These are phyloP conservation scores for Lonchura striata DNA, from an alignment of 2,113 vertebrate genomes.

Conservation along the genomic window DNA sequence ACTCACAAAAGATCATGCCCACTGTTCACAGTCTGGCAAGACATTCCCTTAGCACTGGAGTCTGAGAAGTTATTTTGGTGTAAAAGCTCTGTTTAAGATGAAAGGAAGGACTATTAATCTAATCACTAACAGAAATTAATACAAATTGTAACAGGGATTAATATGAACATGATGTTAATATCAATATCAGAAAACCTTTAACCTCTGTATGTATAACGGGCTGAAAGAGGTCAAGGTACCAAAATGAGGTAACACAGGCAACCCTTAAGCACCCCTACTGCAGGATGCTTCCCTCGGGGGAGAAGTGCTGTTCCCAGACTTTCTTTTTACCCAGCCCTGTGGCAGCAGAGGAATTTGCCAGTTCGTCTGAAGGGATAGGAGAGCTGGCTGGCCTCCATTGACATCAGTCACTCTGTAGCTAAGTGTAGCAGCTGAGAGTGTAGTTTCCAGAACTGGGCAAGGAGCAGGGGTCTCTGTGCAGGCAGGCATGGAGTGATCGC, in stretches of 20 bases:
- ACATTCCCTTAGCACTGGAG: background rate
- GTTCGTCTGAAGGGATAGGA: rapidly evolving
- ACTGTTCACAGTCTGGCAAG: background rate
- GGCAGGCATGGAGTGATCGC: rapidly evolving
- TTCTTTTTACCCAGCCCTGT: background rate
- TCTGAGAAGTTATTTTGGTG: background rate
- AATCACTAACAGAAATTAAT: background rate
- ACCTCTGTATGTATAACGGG: background rate
- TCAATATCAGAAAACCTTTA: background rate
- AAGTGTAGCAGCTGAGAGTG: background rate
- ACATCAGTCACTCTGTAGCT: background rate
- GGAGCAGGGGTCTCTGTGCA: background rate
- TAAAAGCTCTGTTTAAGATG: background rate
- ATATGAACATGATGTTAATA: background rate
- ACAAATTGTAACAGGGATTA: background rate
- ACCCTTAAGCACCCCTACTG: background rate
- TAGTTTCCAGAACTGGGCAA: background rate
- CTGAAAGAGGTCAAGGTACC: background rate
- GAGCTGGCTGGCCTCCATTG: background rate
- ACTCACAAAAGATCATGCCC: background rate
- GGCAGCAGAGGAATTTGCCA: background rate
- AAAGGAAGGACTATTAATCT: background rate
- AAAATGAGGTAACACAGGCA: background rate
- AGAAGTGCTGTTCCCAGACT: background rate
- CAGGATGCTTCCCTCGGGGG: rapidly evolving